A percentile compares a stretch with the other conserved stretches of the same genome.
Evolutionary conservation across 1,140 invertebrate genomes (phyloP).

Genomic region (Proctacanthus coquilletti): DNA sequence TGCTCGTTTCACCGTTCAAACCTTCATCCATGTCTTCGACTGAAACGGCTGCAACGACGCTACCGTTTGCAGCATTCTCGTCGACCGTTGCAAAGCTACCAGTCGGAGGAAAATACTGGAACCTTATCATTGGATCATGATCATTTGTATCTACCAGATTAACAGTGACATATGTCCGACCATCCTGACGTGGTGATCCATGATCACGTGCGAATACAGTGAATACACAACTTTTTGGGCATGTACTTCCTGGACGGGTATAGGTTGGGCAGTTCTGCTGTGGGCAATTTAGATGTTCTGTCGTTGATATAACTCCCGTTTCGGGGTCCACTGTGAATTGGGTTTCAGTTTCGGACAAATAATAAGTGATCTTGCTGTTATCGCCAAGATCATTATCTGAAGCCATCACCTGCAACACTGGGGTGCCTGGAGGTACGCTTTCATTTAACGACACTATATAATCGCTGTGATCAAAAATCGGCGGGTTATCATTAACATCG

Average conservation of each 20-base stretch:
- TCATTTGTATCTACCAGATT: slow-evolving; percentile 88
- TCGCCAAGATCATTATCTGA: slow-evolving; percentile 82
- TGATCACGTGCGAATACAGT: slow-evolving; percentile 88
- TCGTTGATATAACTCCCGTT: slow-evolving; percentile 69
- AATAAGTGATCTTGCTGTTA: slow-evolving; percentile 85
- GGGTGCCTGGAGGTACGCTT: slow-evolving; percentile 72
- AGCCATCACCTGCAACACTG: slow-evolving; percentile 76
- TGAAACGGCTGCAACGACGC: slow-evolving; percentile 83
- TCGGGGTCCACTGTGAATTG: slow-evolving; percentile 81
- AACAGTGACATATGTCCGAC: slow-evolving; percentile 86
- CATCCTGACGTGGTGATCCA: slow-evolving; percentile 75
- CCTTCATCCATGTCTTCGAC: slow-evolving; percentile 84
- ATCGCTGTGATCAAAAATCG: slow-evolving; percentile 83
- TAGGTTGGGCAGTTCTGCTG: slow-evolving; percentile 44
- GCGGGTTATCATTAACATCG: slow-evolving; percentile 91
- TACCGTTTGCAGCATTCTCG: slow-evolving; percentile 79
- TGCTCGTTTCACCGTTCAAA: slow-evolving; percentile 69
- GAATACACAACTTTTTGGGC: slow-evolving; percentile 61
- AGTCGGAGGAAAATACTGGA: slow-evolving; percentile 71
- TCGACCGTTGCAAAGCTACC: slow-evolving; percentile 78
- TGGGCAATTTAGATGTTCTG: slow-evolving; percentile 62
- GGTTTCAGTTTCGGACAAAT: slow-evolving; percentile 64
- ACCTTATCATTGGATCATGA: slow-evolving; percentile 83
- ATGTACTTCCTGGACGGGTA: slow-evolving; percentile 33
- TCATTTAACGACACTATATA: slow-evolving; percentile 86